Conservation (phyloP, 2,888 invertebrate species). For the Diadromus collaris region DNA sequence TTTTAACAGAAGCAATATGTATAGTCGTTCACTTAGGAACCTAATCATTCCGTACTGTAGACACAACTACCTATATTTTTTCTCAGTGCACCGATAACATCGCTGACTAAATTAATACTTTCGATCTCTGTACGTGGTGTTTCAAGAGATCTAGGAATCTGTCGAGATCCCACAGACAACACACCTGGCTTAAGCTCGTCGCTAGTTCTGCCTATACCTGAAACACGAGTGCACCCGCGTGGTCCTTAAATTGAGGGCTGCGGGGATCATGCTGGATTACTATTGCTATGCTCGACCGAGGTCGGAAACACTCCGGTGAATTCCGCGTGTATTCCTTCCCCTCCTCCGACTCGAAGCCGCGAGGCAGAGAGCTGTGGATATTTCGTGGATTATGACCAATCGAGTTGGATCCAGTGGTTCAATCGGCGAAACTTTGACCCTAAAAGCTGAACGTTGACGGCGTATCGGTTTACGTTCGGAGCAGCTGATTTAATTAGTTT, state of each 20-base stretch:
- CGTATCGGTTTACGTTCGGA: not conserved
- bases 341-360: not conserved
- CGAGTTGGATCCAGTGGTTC: constrained; percentile 3
- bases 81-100: not conserved
- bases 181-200: constrained; percentile 43
- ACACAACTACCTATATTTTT: no score
- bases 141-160: constrained; percentile 9
- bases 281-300: constrained; percentile 32
- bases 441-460: not conserved
- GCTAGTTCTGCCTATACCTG: constrained; percentile 22
- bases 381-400: constrained; percentile 39
- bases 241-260: constrained; percentile 55
- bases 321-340: constrained; percentile 18
- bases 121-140: not conserved
- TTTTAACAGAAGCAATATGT: no score
- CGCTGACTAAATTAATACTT: not conserved
- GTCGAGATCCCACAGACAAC: constrained; percentile 43
- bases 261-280: constrained; percentile 58
- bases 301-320: constrained; percentile 1
- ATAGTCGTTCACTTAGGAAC: no score
- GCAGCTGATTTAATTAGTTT: not conserved
- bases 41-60: no score
- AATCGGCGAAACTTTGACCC: constrained; percentile 9
- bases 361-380: not conserved
- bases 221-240: constrained; percentile 11